These are phyloP conservation scores for Caenorhabditis inopinata DNA, from an alignment of 1,140 invertebrate genomes.

Conservation along the genomic window DNA sequence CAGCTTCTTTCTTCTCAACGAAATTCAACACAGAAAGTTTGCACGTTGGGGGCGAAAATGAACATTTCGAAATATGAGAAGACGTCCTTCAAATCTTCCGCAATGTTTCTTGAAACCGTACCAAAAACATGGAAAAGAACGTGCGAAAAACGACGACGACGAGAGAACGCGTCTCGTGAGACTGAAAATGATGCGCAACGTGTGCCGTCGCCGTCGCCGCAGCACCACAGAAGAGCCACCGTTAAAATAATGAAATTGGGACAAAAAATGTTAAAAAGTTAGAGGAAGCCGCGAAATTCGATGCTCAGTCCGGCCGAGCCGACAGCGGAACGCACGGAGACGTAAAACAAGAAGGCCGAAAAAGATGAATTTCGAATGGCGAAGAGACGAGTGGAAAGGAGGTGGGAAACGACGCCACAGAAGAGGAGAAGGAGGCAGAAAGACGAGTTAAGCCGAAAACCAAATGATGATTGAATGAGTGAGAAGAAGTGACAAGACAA, in stretches of 20 bases:
- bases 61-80: not conserved
- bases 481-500: not conserved
- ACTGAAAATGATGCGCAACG: too few relatives aligned
- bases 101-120: too few relatives aligned
- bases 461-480: conserved; percentile 32
- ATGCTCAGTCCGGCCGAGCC: not conserved
- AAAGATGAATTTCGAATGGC: conserved; percentile 24
- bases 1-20: too few relatives aligned
- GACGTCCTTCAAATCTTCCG: too few relatives aligned
- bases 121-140: too few relatives aligned
- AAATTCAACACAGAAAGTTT: too few relatives aligned
- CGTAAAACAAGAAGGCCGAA: not conserved
- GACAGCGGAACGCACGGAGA: conserved; percentile 12
- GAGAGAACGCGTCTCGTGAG: too few relatives aligned
- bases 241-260: conserved; percentile 17
- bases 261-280: conserved; percentile 35
- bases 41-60: too few relatives aligned
- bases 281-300: conserved; percentile 26
- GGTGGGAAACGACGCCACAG: conserved; percentile 1
- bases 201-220: too few relatives aligned
- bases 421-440: not conserved
- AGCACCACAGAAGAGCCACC: too few relatives aligned
- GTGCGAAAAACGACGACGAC: too few relatives aligned
- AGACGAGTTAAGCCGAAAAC: conserved; percentile 8
- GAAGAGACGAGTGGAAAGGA: not conserved